These are phyloP conservation scores for Vanessa atalanta DNA, from an alignment of 1,140 invertebrate species.

Conservation along the genomic window DNA sequence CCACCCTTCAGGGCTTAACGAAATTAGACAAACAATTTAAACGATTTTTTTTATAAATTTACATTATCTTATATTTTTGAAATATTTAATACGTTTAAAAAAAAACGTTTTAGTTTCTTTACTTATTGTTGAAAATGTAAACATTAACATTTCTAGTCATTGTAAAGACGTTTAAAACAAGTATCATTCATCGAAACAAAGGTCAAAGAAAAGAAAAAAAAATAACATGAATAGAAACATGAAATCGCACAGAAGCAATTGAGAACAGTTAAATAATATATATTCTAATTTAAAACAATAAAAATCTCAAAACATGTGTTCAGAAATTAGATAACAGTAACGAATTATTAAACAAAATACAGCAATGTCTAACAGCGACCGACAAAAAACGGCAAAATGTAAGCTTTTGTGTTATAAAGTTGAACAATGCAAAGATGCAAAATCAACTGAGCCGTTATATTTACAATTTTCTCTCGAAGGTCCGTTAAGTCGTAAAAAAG, in stretches of 20 bases:
- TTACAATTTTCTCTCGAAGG: conserved; percentile 68
- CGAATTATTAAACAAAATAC: conserved; percentile 38
- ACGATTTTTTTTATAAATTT: background rate
- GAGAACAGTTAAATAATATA: conserved; percentile 41
- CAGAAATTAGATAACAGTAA: conserved; percentile 42
- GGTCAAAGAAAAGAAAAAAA: background rate
- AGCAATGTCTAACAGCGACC: conserved; percentile 21
- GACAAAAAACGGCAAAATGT: conserved; percentile 50
- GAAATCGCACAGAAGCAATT: conserved; percentile 39
- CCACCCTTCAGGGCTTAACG: conserved; percentile 1
- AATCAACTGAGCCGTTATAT: conserved; percentile 68
- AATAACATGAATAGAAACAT: background rate
- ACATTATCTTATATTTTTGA: background rate
- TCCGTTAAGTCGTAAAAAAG: conserved; percentile 70
- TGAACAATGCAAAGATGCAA: conserved; percentile 66
- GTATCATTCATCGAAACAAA: background rate
- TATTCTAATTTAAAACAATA: conserved; percentile 42
- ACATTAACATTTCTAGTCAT: too few relatives aligned
- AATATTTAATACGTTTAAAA: background rate
- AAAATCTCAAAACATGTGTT: conserved; percentile 42
- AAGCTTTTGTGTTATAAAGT: conserved; percentile 50
- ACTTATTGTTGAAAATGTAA: too few relatives aligned
- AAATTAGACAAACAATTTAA: background rate
- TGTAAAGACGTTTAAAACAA: background rate
- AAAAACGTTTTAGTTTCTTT: too few relatives aligned